These are phyloP conservation scores for Pachycephala philippinensis DNA, from an alignment of 2,113 vertebrate genomes.

Conservation along the genomic window DNA sequence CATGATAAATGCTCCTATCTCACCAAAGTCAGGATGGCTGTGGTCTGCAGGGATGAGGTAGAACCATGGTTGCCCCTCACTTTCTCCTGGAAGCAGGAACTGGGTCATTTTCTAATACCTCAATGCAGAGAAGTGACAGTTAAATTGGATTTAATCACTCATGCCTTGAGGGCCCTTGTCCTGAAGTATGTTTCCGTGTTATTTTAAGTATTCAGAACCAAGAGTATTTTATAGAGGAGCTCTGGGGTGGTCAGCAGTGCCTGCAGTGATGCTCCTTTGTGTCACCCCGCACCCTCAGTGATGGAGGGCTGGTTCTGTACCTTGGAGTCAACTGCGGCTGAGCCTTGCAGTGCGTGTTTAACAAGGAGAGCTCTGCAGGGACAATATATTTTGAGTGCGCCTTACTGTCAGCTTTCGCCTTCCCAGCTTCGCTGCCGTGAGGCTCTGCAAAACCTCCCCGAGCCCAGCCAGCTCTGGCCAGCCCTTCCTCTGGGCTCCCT, in stretches of 20 bases:
- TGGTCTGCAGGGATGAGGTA: not conserved
- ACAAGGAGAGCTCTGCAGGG: constrained; percentile 49
- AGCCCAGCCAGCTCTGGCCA: not conserved
- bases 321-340: not conserved
- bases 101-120: not conserved
- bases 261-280: not conserved
- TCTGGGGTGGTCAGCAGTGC: not conserved
- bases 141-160: not conserved
- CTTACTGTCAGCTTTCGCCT: constrained; percentile 13
- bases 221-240: not conserved
- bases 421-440: not conserved
- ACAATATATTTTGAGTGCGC: constrained; percentile 44
- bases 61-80: not conserved
- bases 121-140: not conserved
- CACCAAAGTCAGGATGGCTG: not conserved
- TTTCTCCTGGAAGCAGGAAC: not conserved
- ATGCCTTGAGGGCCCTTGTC: not conserved
- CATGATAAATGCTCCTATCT: not conserved
- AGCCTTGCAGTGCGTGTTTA: not conserved
- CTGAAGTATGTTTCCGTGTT: not conserved
- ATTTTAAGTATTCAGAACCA: not conserved
- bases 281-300: not conserved
- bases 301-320: not conserved
- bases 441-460: not conserved
- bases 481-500: not conserved